phyloP scores from a whole-genome alignment of 2,797 vertebrate species.

The Graptemys geographica region DNA sequence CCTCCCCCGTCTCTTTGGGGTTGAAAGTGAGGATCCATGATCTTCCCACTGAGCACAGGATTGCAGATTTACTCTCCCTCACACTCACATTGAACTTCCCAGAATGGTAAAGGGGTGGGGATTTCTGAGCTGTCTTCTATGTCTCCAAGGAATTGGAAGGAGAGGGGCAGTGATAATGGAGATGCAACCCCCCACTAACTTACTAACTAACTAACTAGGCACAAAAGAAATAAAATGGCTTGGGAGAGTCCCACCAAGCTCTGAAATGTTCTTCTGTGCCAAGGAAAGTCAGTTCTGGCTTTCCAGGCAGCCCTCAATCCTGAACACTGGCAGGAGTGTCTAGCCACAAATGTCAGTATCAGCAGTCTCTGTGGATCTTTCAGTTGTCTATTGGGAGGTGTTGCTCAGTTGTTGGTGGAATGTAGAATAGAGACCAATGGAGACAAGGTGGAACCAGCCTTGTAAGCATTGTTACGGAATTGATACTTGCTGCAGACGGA shows the following conservation, averaged over 20 bases:
- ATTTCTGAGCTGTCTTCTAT: not conserved
- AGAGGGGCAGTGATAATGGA: not conserved
- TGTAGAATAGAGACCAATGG: not conserved
- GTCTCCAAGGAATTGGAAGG: not conserved
- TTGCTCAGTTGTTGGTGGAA: not conserved
- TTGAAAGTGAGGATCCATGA: not conserved
- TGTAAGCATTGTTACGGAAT: not conserved
- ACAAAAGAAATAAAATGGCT: not conserved
- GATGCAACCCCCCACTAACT: not conserved
- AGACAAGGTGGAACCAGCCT: not conserved
- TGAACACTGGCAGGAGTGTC: not conserved
- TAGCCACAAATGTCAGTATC: accelerated
- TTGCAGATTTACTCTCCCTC: accelerated
- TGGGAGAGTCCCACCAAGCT: not conserved
- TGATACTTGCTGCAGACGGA: not conserved
- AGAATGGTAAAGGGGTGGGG: not conserved
- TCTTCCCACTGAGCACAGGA: not conserved
- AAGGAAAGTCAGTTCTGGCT: not conserved
- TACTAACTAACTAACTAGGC: not conserved
- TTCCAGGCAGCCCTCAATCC: accelerated
- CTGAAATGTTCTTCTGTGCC: not conserved
- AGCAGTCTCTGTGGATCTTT: not conserved
- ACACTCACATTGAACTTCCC: not conserved
- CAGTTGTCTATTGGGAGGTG: not conserved
- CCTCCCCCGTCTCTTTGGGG: not conserved